Percentiles rank a stretch among this genome's conserved stretches.
Conservation (phyloP, 2,797 vertebrate species). For the Odontamblyopus lacepedii region DNA sequence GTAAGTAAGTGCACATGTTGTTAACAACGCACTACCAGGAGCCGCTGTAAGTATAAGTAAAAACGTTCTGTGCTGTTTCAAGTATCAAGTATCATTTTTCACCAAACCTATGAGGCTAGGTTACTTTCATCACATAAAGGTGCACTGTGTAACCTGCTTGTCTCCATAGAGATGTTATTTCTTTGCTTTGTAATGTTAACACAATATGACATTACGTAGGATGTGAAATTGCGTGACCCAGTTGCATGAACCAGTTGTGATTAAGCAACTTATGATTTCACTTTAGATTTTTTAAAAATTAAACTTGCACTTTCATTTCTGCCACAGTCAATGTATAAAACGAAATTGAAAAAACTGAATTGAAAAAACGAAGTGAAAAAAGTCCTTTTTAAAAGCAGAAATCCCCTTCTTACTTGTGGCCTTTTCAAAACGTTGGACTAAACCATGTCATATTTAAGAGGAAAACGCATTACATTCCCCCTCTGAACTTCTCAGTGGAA, state of each 20-base stretch:
- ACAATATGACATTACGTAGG: no score
- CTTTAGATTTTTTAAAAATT: slow-evolving; percentile 31
- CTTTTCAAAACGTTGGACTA: slow-evolving; percentile 56
- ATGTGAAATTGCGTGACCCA: slow-evolving; percentile 10
- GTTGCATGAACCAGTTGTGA: slow-evolving; percentile 50
- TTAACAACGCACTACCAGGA: not conserved
- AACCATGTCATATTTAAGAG: slow-evolving; percentile 55
- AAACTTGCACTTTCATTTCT: slow-evolving; percentile 38
- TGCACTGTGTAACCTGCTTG: no score
- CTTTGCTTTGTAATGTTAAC: no score
- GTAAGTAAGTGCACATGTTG: not conserved
- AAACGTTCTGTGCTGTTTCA: no score
- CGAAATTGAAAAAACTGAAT: slow-evolving; percentile 20
- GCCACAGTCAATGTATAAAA: slow-evolving; percentile 40
- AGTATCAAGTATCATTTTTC: no score
- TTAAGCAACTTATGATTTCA: slow-evolving; percentile 34
- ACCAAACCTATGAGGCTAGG: no score
- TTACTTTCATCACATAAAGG: no score
- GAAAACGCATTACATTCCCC: slow-evolving; percentile 45
- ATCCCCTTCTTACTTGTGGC: slow-evolving; percentile 48
- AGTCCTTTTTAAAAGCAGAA: slow-evolving; percentile 46
- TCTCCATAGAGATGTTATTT: no score
- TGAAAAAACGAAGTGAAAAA: slow-evolving; percentile 4
- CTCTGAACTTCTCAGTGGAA: slow-evolving; percentile 53
- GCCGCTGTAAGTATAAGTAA: not conserved